Evolutionary conservation across 2,113 vertebrate species (phyloP), one percentile per base, ranked within the genome.

Genomic region (Thermophis baileyi): DNA sequence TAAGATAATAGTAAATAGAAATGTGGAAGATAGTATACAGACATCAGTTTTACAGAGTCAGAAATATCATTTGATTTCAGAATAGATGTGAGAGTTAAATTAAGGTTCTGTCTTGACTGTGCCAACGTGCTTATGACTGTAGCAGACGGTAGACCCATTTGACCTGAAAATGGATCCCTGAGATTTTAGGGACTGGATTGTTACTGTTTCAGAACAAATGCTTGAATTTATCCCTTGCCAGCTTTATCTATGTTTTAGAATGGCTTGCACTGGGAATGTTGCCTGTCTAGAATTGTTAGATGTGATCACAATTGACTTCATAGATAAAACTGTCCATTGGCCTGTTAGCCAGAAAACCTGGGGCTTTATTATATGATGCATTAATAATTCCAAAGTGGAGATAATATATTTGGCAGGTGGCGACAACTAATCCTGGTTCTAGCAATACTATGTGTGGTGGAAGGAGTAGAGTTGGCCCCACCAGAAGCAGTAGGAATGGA

Each of bases 71-170:
- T 87, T 90, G 89, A 24, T 53, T 7, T 92, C 1, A 6, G n/a
- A 92, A 46, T 51, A 90, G 74, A 35, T 88, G 91, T 88, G 88
- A 87, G 94, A 92, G 87, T 94, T 74, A 91, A 85, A 94, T 85
- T 88, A 51, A 30, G 85, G 12, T 40, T 91, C 50, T 87, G 11
- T 0, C 0, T 44, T 91, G 92, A 22, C 44, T 92, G 88, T 49
- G 51, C 86, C 6, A 30, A 30, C 4, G 88, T 93, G 40, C n/a
- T 88, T 44, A 54, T 47, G 86, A n/a, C 40, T 24, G 49, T 53
- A 89, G 63, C 51, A 86, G 25, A 46, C 35, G 20, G 18, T 40
- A 16, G 27, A 51, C 35, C 14, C 22, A 4, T 60, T 60, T n/a
- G 14, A 40, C 8, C 30, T 87, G 53, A 85, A 91, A 54, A 81